These are phyloP conservation scores for Apis florea DNA, from an alignment of 1,140 invertebrate genomes.

Conservation along the genomic window DNA sequence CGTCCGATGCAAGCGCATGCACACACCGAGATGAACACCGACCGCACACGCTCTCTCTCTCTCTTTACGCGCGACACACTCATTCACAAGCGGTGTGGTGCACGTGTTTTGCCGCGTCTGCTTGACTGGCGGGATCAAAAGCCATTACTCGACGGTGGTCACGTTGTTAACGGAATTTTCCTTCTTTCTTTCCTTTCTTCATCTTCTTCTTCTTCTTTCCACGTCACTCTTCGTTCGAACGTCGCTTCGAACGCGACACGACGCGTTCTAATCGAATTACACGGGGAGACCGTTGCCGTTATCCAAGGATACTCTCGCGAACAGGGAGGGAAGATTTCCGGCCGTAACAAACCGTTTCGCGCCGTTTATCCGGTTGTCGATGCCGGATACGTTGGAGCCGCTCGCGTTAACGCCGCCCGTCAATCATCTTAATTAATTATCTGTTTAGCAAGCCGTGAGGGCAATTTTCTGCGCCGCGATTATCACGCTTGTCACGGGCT, in stretches of 20 bases:
- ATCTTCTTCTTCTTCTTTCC: neutral
- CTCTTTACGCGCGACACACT: neutral
- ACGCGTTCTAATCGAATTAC: slow-evolving; percentile 25
- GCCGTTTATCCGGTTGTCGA: neutral
- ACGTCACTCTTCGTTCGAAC: neutral
- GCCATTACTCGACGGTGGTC: slow-evolving; percentile 22
- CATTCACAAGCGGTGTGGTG: slow-evolving; percentile 21
- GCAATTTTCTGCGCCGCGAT: slow-evolving; percentile 29
- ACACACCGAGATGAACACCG: neutral
- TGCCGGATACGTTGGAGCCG: neutral
- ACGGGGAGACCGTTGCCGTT: neutral
- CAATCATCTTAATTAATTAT: slow-evolving; percentile 48
- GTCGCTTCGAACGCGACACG: neutral
- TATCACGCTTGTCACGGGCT: slow-evolving; percentile 36
- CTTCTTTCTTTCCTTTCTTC: neutral
- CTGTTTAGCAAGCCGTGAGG: slow-evolving; percentile 30
- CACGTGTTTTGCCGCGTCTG: neutral
- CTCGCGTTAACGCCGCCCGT: slow-evolving; percentile 2
- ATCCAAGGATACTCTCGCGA: neutral
- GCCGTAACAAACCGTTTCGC: no score
- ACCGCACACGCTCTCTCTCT: no score
- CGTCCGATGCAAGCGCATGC: slow-evolving; percentile 9
- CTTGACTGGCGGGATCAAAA: slow-evolving; percentile 22
- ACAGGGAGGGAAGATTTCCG: neutral
- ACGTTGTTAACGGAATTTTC: slow-evolving; percentile 22